phyloP scores from a whole-genome alignment of 2,113 vertebrate genomes.

The Grantiella picta region DNA sequence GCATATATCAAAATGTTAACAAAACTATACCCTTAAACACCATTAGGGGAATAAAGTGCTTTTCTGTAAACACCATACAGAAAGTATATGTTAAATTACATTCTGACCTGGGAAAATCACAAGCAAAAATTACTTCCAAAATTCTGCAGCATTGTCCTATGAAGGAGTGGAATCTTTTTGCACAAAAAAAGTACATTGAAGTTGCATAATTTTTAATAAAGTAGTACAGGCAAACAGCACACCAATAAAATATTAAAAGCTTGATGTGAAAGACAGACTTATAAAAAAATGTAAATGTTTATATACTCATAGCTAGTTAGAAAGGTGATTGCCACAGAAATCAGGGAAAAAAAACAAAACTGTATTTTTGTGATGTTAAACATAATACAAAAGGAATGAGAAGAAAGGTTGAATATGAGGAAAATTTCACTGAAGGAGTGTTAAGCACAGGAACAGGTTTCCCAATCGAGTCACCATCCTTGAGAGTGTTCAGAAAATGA shows the following conservation, averaged over 20 bases:
- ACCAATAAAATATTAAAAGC: neutral
- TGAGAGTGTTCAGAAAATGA: neutral
- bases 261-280: neutral
- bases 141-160: neutral
- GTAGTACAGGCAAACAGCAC: neutral
- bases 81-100: neutral
- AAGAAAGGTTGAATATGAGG: neutral
- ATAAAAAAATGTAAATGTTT: neutral
- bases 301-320: neutral
- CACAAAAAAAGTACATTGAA: neutral
- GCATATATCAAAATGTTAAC: neutral
- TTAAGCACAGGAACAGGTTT: neutral
- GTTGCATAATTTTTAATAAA: neutral
- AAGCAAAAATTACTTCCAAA: neutral
- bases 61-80: neutral
- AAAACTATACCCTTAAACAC: neutral
- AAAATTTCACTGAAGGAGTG: neutral
- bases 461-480: neutral
- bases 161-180: neutral
- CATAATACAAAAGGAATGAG: neutral
- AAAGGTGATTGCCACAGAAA: neutral
- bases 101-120: neutral
- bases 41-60: neutral
- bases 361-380: neutral
- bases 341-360: neutral